phyloP scores from a whole-genome alignment of 1,140 invertebrate genomes.

The Achatina immaculata region DNA sequence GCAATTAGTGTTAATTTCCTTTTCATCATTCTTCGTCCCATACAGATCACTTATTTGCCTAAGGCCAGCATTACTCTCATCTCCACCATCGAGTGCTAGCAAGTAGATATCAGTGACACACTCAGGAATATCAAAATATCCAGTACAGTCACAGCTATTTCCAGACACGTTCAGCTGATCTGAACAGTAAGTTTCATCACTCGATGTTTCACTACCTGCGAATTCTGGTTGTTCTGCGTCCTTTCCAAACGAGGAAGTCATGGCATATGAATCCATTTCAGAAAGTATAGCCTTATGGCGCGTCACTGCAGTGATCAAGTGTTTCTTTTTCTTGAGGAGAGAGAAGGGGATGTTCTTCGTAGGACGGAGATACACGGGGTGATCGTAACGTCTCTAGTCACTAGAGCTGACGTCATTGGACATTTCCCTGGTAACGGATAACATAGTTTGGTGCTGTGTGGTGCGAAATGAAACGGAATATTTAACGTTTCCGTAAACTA shows the following conservation, averaged over 20 bases:
- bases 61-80: slow-evolving; percentile 23
- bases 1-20: slow-evolving; percentile 16
- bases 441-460: neutral
- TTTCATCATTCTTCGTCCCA: neutral
- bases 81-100: slow-evolving; percentile 21
- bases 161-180: slow-evolving; percentile 7
- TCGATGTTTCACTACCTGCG: neutral
- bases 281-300: too few species aligned
- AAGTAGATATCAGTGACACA: slow-evolving; percentile 26
- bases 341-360: neutral
- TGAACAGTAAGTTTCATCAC: slow-evolving; percentile 5
- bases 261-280: too few species aligned
- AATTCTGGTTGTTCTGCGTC: neutral
- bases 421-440: neutral
- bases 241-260: neutral
- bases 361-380: slow-evolving; percentile 31
- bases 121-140: slow-evolving; percentile 25
- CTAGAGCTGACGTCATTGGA: neutral
- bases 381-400: neutral
- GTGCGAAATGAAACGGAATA: too few species aligned
- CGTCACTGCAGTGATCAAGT: too few species aligned
- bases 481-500: too few species aligned
- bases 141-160: slow-evolving; percentile 19
- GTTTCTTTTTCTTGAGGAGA: neutral
- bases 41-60: slow-evolving; percentile 20